Evolutionary conservation across 2,888 invertebrate genomes (phyloP).

Genomic region (Eilema caniola): DNA sequence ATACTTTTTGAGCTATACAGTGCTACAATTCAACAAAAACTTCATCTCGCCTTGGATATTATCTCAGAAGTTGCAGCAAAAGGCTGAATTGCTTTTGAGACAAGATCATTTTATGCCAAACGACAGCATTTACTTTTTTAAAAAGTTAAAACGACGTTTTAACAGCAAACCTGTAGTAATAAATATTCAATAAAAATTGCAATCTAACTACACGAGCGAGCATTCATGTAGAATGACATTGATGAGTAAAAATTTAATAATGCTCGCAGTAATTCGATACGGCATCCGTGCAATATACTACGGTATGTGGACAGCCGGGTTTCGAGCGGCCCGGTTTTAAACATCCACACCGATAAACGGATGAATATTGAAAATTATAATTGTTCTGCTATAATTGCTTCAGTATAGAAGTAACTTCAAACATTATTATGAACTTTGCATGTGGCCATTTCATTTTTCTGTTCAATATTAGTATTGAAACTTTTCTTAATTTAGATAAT

Average conservation of each 20-base stretch:
- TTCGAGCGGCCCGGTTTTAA: conserved; percentile 46
- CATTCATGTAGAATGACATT: not conserved
- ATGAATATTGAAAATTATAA: conserved; percentile 52
- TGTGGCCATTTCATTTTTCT: too few species aligned
- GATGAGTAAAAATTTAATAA: conserved; percentile 25
- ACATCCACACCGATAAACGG: conserved; percentile 37
- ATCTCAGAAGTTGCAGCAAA: not conserved
- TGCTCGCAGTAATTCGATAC: conserved; percentile 25
- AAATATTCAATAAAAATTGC: not conserved
- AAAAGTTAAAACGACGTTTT: not conserved
- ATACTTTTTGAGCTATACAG: not conserved
- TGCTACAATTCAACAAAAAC: not conserved
- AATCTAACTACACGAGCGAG: not conserved
- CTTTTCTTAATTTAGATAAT: too few species aligned
- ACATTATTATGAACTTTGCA: too few species aligned
- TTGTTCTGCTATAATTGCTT: conserved; percentile 39
- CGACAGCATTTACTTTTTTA: not conserved
- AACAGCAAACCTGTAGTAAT: not conserved
- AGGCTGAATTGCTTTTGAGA: not conserved
- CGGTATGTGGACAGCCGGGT: conserved; percentile 46
- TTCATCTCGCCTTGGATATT: not conserved
- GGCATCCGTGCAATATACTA: conserved; percentile 46
- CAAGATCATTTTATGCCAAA: too few species aligned
- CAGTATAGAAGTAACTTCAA: conserved; percentile 19
- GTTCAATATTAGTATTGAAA: too few species aligned